These are phyloP conservation scores for Schizopygopsis malacanthus DNA, from an alignment of 2,797 vertebrate species.

Conservation along the genomic window DNA sequence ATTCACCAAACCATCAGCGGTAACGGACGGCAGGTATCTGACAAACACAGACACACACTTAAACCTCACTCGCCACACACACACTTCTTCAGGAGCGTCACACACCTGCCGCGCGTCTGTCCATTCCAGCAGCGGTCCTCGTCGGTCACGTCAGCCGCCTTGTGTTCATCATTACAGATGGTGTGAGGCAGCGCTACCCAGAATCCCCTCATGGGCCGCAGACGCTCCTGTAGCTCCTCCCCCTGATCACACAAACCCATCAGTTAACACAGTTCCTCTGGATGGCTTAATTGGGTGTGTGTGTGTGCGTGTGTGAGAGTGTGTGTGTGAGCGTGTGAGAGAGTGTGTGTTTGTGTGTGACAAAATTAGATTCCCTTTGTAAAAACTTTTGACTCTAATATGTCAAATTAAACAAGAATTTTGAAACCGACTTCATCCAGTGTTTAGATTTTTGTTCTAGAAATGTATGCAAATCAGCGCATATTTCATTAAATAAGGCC, in stretches of 20 bases:
- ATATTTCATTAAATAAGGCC: too few species aligned
- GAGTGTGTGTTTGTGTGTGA: too few species aligned
- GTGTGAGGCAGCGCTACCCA: slow-evolving; percentile 87
- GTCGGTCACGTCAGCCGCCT: slow-evolving; percentile 84
- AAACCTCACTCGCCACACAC: slow-evolving; percentile 38
- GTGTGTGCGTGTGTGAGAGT: too few species aligned
- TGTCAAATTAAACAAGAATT: too few species aligned
- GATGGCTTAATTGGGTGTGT: too few species aligned
- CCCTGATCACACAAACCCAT: slow-evolving; percentile 72
- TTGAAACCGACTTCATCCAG: too few species aligned
- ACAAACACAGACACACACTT: slow-evolving; percentile 17
- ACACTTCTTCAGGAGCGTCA: slow-evolving; percentile 70
- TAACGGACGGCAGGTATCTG: slow-evolving; percentile 87
- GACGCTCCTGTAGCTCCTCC: slow-evolving; percentile 84
- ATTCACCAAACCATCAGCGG: slow-evolving; percentile 79
- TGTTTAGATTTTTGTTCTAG: too few species aligned
- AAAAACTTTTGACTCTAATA: too few species aligned
- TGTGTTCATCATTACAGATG: slow-evolving; percentile 85
- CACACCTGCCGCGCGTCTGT: slow-evolving; percentile 76
- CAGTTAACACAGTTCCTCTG: too few species aligned
- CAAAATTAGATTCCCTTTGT: too few species aligned
- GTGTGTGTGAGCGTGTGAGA: too few species aligned
- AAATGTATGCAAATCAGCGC: too few species aligned
- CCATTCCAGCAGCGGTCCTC: slow-evolving; percentile 91
- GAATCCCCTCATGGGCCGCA: slow-evolving; percentile 85